Base-by-base conservation (phyloP, 1,140 invertebrate species). In the Brachionus manjavacas region DNA sequence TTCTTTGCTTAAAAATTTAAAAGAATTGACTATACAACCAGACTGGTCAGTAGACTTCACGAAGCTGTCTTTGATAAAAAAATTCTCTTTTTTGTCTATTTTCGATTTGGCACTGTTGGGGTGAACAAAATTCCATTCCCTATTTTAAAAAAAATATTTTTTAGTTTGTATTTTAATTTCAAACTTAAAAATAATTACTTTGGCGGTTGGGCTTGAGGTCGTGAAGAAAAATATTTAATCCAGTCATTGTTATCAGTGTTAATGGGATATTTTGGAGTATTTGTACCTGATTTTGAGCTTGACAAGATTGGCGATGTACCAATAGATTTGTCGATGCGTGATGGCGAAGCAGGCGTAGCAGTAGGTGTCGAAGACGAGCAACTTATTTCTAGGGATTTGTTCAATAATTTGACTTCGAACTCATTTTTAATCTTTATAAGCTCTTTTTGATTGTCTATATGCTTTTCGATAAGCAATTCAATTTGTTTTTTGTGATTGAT, bases 71-170 rank as follows among this genome's bases (percentile, higher is more conserved):
- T 41, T 74, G 7, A 74, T n/a, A 35, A 23, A 76, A 76, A 28
- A 9, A 23, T 76, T 20, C 20, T 76, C 72, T 11, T 25, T 76
- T 20, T 76, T 49, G 9, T 49, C 20, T 28, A 76, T 31, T 76
- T 76, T 76, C 12, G 72, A 76, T 76, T 76, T 76, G 8, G 16
- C 20, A 49, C 72, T 76, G 41, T 76, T 76, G 23, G 79, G 79
- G 66, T 81, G 79, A 16, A 81, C 79, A 68, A 81, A 68, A 81
- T 81, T 81, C 79, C 79, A 81, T 60, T 81, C 79, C 25, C 79
- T 81, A n/a, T 20, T 35, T 7, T 35, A 0, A 2, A 80, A 55
- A 39, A 39, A 52, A 31, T 31, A 41, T 12, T 16, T 12, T 31
- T 64, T 41, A n/a, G n/a, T n/a, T n/a, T n/a, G n/a, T n/a, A n/a